Percentiles rank a stretch among this genome's conserved stretches.
phyloP scores from a whole-genome alignment of 2,113 vertebrate genomes.

The Aegithalos caudatus region DNA sequence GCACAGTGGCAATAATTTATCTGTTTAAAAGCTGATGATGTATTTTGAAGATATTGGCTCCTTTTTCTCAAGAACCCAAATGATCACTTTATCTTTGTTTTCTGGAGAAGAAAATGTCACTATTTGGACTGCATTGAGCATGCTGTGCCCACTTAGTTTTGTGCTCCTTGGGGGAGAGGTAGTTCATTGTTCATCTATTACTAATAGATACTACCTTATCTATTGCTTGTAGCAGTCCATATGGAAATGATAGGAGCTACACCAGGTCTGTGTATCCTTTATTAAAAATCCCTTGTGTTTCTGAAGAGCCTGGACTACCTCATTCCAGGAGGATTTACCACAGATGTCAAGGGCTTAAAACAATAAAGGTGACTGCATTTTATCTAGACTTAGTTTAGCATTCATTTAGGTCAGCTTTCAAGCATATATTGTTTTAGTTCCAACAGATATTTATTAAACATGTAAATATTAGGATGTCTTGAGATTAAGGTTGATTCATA shows the following conservation, averaged over 20 bases:
- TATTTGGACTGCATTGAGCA: background rate
- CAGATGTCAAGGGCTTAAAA: background rate
- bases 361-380: background rate
- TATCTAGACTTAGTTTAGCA: background rate
- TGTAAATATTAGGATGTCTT: background rate
- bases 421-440: background rate
- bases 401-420: background rate
- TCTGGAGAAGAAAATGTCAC: background rate
- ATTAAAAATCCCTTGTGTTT: background rate
- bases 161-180: background rate
- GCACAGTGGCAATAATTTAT: background rate
- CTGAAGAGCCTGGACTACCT: background rate
- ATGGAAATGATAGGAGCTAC: background rate
- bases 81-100: background rate
- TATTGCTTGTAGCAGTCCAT: background rate
- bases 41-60: background rate
- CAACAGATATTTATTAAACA: background rate
- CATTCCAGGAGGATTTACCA: background rate
- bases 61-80: background rate
- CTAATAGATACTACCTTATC: background rate
- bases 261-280: background rate
- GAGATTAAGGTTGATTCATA: background rate
- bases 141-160: background rate
- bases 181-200: background rate
- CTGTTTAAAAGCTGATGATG: background rate